phyloP scores from a whole-genome alignment of 2,888 invertebrate genomes.

The Campoplex capitator region DNA sequence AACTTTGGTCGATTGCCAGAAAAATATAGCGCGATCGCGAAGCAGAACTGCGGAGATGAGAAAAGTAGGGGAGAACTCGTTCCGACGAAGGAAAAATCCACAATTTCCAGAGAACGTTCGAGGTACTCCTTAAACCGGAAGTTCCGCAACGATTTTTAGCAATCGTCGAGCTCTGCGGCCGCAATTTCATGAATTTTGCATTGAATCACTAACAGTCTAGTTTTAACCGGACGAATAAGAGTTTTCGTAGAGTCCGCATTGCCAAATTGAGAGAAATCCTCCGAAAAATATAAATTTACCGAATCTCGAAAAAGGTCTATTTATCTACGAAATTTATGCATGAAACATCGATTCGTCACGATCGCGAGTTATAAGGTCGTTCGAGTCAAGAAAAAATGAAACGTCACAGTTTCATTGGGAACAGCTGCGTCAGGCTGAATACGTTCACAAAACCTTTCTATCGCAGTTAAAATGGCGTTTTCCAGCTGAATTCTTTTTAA shows the following conservation, averaged over 20 bases:
- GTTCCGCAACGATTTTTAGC: constrained; percentile 48
- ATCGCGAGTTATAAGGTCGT: no score
- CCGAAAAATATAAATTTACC: not conserved
- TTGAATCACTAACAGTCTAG: not conserved
- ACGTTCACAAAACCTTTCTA: no score
- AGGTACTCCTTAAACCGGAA: constrained; percentile 50
- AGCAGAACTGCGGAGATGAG: not conserved
- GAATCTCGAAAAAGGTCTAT: no score
- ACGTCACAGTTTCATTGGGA: no score
- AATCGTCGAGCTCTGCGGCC: not conserved
- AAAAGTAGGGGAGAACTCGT: not conserved
- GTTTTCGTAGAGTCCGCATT: not conserved
- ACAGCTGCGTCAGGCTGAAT: no score
- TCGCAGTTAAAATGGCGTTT: no score
- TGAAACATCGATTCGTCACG: no score
- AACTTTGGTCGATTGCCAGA: constrained; percentile 47
- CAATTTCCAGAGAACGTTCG: not conserved
- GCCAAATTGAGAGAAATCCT: constrained; percentile 25
- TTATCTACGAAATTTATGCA: no score
- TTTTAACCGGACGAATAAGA: not conserved
- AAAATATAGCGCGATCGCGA: constrained; percentile 30
- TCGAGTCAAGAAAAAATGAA: no score
- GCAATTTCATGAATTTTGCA: constrained; percentile 36
- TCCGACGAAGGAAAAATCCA: not conserved
- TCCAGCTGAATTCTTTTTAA: no score